Conservation (phyloP, 2,113 vertebrate species). For the Probosciger aterrimus region DNA sequence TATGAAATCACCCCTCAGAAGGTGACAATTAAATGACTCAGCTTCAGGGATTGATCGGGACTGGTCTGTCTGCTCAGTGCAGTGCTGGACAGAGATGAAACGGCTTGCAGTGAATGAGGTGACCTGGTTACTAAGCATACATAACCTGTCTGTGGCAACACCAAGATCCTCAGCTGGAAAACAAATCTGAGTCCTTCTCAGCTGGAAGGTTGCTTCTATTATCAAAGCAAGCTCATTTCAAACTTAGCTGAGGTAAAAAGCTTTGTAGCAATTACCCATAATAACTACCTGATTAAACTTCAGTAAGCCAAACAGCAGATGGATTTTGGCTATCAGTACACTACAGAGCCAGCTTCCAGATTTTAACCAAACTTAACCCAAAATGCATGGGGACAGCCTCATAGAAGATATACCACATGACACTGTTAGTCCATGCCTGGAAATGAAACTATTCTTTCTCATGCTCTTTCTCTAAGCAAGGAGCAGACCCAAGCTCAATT, state of each 20-base stretch:
- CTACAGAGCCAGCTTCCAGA: not conserved
- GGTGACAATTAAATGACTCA: not conserved
- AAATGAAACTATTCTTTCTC: not conserved
- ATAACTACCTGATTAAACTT: not conserved
- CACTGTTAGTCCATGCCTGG: not conserved
- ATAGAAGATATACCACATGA: not conserved
- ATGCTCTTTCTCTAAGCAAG: not conserved
- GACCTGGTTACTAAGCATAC: not conserved
- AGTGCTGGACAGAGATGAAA: not conserved
- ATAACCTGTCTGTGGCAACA: not conserved
- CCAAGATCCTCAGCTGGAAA: not conserved
- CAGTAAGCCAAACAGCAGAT: not conserved
- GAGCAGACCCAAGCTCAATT: not conserved
- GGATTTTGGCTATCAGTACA: not conserved
- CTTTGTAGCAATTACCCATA: not conserved
- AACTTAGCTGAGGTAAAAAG: not conserved
- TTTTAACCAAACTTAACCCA: not conserved
- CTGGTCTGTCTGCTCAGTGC: not conserved
- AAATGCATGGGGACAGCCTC: not conserved
- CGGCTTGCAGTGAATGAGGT: not conserved
- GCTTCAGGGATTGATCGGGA: not conserved
- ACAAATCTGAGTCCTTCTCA: not conserved
- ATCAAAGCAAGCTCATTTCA: not conserved
- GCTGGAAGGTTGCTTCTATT: not conserved
- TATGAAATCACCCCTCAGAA: not conserved